These are phyloP conservation scores for Poecilia gillii DNA, from an alignment of 2,797 vertebrate species.

Conservation along the genomic window DNA sequence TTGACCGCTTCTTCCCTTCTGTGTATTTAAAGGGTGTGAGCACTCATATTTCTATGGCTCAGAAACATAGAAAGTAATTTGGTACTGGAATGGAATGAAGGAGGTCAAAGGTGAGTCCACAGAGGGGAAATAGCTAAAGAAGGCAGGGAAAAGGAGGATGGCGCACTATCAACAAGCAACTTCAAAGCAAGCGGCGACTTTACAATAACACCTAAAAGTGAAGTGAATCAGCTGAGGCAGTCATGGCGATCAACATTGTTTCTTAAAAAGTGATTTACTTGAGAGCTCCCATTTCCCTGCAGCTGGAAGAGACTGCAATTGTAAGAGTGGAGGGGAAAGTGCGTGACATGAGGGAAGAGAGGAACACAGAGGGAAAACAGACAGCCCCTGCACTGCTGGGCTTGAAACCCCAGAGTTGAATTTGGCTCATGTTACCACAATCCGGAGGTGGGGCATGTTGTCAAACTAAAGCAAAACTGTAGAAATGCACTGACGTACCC, in stretches of 20 bases:
- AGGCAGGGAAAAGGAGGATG: slow-evolving; percentile 49
- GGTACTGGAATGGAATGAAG: slow-evolving; percentile 72
- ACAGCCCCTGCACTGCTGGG: slow-evolving; percentile 80
- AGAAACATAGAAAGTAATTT: slow-evolving; percentile 67
- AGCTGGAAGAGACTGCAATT: slow-evolving; percentile 31
- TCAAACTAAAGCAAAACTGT: slow-evolving; percentile 60
- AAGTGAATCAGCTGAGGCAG: slow-evolving; percentile 4
- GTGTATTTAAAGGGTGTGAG: slow-evolving; percentile 44
- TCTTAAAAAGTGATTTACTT: slow-evolving; percentile 39
- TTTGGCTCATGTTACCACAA: slow-evolving; percentile 82
- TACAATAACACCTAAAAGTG: slow-evolving; percentile 15
- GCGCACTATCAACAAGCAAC: slow-evolving; percentile 12
- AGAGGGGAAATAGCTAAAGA: slow-evolving; percentile 67
- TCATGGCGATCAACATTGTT: slow-evolving; percentile 24
- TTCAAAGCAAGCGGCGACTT: slow-evolving; percentile 9
- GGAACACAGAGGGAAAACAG: slow-evolving; percentile 79
- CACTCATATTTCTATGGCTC: slow-evolving; percentile 43
- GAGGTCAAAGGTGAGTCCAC: slow-evolving; percentile 76
- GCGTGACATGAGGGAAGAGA: slow-evolving; percentile 60
- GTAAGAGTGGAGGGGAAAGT: slow-evolving; percentile 52
- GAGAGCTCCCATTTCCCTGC: slow-evolving; percentile 44
- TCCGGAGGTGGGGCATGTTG: slow-evolving; percentile 78
- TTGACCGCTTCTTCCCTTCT: slow-evolving; percentile 21
- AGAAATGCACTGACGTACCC: slow-evolving; percentile 45
- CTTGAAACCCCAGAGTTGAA: slow-evolving; percentile 78